A percentile compares a stretch with the other conserved stretches of the same genome.
Evolutionary conservation across 2,797 vertebrate species (phyloP).

Genomic region (Muscicapa striata): DNA sequence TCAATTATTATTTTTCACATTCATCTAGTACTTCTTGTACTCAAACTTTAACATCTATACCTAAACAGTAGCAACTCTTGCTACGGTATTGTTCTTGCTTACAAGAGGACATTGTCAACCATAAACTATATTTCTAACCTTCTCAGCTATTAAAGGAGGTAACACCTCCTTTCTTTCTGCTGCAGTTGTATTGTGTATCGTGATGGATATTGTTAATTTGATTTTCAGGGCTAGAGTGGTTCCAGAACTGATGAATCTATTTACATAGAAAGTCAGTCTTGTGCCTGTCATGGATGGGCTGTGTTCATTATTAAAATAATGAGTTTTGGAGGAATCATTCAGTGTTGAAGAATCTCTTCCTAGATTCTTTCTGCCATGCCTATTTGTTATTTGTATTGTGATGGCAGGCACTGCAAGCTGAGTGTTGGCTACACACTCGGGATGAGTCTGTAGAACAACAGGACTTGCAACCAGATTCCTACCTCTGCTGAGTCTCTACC

Average conservation of each 20-base stretch:
- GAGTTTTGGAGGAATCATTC: conserved; percentile 8
- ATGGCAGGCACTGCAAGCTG: neutral
- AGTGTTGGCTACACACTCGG: neutral
- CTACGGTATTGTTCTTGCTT: neutral
- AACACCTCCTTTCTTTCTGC: neutral
- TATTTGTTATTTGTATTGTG: conserved; percentile 5
- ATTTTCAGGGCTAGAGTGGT: conserved; percentile 22
- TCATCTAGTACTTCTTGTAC: neutral
- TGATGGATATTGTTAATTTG: conserved; percentile 26
- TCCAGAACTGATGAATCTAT: conserved; percentile 25
- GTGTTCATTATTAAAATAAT: conserved; percentile 36
- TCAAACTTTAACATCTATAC: neutral
- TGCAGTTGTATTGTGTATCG: neutral
- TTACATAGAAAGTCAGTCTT: conserved; percentile 34
- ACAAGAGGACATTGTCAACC: neutral
- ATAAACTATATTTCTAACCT: neutral
- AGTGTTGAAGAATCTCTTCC: conserved; percentile 3
- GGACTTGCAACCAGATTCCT: neutral
- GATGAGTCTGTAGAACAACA: neutral
- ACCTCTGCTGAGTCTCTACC: neutral
- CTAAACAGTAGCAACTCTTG: neutral
- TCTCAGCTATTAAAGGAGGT: neutral
- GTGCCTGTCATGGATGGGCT: conserved; percentile 25
- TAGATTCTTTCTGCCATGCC: neutral
- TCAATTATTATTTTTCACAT: neutral